These are phyloP conservation scores for Drosophila micromelanica DNA, from an alignment of 1,140 invertebrate genomes.

Conservation along the genomic window DNA sequence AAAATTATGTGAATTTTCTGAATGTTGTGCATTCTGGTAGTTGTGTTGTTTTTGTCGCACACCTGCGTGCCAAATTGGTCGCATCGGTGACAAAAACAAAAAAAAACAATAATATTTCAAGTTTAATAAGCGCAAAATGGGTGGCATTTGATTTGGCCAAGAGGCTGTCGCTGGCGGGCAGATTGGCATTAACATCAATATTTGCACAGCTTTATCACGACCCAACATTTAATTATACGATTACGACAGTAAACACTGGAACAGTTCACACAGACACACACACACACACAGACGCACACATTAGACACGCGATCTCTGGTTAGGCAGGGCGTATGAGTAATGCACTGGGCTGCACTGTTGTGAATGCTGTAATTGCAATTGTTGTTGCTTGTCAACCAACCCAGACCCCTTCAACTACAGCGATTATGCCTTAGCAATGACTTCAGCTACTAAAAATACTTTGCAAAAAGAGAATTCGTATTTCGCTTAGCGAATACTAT, in stretches of 20 bases:
- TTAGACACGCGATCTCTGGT: slow-evolving; percentile 75
- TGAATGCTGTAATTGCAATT: slow-evolving; percentile 43
- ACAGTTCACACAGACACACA: slow-evolving; percentile 38
- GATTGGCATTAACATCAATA: slow-evolving; percentile 74
- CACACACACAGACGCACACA: slow-evolving; percentile 50
- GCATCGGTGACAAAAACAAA: slow-evolving; percentile 65
- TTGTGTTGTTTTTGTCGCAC: slow-evolving; percentile 51
- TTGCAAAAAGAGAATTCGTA: slow-evolving; percentile 49
- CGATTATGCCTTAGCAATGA: slow-evolving; percentile 49
- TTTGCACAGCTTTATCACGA: slow-evolving; percentile 80
- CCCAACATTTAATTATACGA: slow-evolving; percentile 73
- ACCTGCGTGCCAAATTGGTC: slow-evolving; percentile 73
- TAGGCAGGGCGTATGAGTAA: slow-evolving; percentile 78
- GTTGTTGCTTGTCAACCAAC: slow-evolving; percentile 15
- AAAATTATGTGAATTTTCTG: slow-evolving; percentile 71
- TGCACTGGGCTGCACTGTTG: slow-evolving; percentile 43
- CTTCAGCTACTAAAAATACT: slow-evolving; percentile 74
- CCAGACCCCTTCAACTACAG: not conserved
- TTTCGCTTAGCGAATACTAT: slow-evolving; percentile 49
- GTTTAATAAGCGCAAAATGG: slow-evolving; percentile 68
- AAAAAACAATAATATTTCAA: slow-evolving; percentile 48
- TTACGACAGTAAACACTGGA: slow-evolving; percentile 31
- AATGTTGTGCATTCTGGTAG: slow-evolving; percentile 42
- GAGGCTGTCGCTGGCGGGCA: slow-evolving; percentile 40
- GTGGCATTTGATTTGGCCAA: slow-evolving; percentile 62